Evolutionary conservation across 2,113 vertebrate species (phyloP).

Genomic region (Xenopus borealis): DNA sequence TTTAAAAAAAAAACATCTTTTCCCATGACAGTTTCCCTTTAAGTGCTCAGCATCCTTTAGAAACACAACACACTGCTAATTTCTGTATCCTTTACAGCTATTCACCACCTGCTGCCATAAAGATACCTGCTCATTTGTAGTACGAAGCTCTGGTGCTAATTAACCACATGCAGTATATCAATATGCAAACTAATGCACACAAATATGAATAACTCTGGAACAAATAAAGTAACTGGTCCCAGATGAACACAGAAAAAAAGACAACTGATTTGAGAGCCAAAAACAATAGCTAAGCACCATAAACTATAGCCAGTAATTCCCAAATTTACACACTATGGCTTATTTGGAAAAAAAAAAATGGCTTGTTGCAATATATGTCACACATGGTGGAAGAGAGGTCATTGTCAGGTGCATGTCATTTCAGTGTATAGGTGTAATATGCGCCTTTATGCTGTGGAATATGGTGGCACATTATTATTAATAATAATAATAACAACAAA

Average conservation of each 20-base stretch:
- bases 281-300: not conserved
- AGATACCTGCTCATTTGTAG: slow-evolving; percentile 39
- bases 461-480: too few relatives aligned
- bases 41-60: slow-evolving; percentile 30
- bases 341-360: too few relatives aligned
- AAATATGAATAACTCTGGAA: slow-evolving; percentile 41
- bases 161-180: slow-evolving; percentile 35
- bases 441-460: too few relatives aligned
- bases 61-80: slow-evolving; percentile 31
- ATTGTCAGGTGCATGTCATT: too few relatives aligned
- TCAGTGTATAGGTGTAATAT: too few relatives aligned
- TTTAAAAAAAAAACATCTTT: too few relatives aligned
- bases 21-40: too few relatives aligned
- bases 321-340: too few relatives aligned
- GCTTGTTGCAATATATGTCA: too few relatives aligned
- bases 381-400: too few relatives aligned
- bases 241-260: slow-evolving; percentile 13
- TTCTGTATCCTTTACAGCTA: slow-evolving; percentile 32
- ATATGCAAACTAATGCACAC: slow-evolving; percentile 31
- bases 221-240: slow-evolving; percentile 30
- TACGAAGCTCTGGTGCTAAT: slow-evolving; percentile 22
- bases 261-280: slow-evolving; percentile 8
- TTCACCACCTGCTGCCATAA: slow-evolving; percentile 42
- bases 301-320: not conserved
- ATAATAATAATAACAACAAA: too few relatives aligned